phyloP scores from a whole-genome alignment of 2,797 vertebrate genomes.

The Sebastes trivittatus region DNA sequence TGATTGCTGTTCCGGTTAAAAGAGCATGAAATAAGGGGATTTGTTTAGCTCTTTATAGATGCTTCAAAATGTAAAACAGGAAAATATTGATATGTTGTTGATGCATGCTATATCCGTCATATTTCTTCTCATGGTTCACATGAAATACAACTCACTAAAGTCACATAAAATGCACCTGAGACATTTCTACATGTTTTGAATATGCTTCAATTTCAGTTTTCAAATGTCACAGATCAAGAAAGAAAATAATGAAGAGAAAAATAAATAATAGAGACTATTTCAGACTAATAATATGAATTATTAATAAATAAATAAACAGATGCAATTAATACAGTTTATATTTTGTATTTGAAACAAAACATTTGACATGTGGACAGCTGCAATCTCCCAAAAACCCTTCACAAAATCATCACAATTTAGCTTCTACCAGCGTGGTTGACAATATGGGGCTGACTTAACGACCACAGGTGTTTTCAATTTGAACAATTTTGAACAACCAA shows the following conservation, averaged over 20 bases:
- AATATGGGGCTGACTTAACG: background rate
- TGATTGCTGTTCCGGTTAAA: constrained; percentile 17
- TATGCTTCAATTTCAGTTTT: background rate
- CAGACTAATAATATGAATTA: background rate
- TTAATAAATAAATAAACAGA: background rate
- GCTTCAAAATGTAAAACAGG: background rate
- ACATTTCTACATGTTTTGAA: background rate
- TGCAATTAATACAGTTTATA: background rate
- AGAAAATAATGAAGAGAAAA: background rate
- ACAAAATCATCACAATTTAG: background rate
- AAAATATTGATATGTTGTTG: background rate
- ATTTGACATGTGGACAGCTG: background rate
- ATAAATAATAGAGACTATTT: background rate
- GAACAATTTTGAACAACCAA: constrained; percentile 43
- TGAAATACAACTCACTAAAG: background rate
- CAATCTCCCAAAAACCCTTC: background rate
- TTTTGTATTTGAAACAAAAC: background rate
- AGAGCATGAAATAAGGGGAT: background rate
- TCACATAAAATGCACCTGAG: background rate
- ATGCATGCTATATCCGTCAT: background rate
- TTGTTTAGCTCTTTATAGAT: background rate
- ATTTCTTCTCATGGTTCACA: background rate
- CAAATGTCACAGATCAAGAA: background rate
- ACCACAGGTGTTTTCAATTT: constrained; percentile 58
- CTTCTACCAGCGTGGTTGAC: background rate